Percentiles rank a stretch among this genome's conserved stretches.
phyloP scores from a whole-genome alignment of 1,140 invertebrate species.

The Drosophila micromelanica region DNA sequence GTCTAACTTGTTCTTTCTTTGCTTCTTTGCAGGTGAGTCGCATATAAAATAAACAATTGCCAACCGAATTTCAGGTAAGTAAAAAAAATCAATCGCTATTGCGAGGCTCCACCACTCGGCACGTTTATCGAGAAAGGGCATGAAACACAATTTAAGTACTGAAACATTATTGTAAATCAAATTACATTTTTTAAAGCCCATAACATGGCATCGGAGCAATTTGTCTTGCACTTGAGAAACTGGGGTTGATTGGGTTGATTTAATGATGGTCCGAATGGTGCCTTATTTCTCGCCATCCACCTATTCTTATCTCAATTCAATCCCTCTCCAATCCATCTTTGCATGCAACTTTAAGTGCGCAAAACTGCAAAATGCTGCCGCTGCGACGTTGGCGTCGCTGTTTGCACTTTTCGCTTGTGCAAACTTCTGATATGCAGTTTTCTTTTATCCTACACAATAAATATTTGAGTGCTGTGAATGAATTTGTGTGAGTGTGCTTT shows the following conservation, averaged over 20 bases:
- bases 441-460: conserved; percentile 64
- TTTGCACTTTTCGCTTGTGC: conserved; percentile 49
- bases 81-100: not conserved
- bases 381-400: conserved; percentile 5
- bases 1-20: conserved; percentile 18
- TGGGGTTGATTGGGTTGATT: no score
- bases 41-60: conserved; percentile 4
- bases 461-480: conserved; percentile 44
- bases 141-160: no score
- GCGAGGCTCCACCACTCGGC: not conserved
- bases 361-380: not conserved
- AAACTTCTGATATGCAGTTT: conserved; percentile 52
- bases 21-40: conserved; percentile 52
- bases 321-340: conserved; percentile 16
- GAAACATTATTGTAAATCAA: no score
- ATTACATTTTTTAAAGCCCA: no score
- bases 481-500: conserved; percentile 16
- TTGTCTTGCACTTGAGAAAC: no score
- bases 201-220: no score
- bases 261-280: no score
- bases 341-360: not conserved
- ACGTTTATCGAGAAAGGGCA: no score
- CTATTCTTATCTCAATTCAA: conserved; percentile 3
- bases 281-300: no score
- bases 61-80: conserved; percentile 8